Evolutionary conservation across 2,888 invertebrate species (phyloP).

Genomic region (Axea sp.): DNA sequence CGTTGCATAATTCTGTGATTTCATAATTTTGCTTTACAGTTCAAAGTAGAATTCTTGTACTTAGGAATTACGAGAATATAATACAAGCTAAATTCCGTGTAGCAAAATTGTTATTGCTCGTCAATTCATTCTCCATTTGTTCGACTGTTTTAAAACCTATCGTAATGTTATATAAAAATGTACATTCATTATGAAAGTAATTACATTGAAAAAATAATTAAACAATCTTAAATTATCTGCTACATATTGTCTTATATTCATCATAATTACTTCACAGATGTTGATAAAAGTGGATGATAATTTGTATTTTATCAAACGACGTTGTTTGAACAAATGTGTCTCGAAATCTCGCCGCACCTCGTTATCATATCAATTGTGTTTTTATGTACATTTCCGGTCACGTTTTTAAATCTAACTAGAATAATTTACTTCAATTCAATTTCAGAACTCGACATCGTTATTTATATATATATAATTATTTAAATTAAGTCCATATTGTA

Average conservation of each 20-base stretch:
- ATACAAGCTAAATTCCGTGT: no score
- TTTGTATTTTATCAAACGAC: constrained; percentile 1
- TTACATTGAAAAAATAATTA: no score
- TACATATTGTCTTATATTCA: constrained; percentile 2
- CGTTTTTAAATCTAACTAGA: neutral
- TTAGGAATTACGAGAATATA: no score
- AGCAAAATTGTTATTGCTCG: no score
- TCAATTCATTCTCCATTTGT: neutral
- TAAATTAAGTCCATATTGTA: no score
- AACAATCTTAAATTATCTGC: no score
- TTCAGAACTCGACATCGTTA: no score
- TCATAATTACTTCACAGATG: neutral
- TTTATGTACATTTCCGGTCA: constrained; percentile 18
- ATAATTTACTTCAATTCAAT: no score
- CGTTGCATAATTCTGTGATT: constrained; percentile 37
- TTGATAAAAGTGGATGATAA: neutral
- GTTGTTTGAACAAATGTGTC: neutral
- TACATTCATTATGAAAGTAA: neutral
- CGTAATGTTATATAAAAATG: neutral
- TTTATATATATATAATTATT: no score
- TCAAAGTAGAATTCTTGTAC: no score
- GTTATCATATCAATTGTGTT: constrained; percentile 14
- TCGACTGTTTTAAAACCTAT: neutral
- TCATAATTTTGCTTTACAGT: neutral
- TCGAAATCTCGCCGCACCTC: constrained; percentile 6